Percentiles rank a stretch among this genome's conserved stretches.
phyloP scores from a whole-genome alignment of 2,113 vertebrate species.

The Callopanchax toddi region DNA sequence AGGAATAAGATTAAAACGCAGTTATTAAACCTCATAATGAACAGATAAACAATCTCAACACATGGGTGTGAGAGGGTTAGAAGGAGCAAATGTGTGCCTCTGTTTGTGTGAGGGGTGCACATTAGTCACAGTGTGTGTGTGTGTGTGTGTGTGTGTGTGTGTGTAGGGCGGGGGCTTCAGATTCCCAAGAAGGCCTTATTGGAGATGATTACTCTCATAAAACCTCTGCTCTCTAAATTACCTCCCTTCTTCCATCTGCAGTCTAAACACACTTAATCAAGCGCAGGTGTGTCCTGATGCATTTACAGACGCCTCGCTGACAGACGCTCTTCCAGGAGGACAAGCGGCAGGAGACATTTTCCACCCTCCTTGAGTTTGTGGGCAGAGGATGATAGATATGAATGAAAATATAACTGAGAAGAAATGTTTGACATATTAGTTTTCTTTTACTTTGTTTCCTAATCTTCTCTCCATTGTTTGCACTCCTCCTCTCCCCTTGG shows the following conservation, averaged over 20 bases:
- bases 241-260: constrained; percentile 62
- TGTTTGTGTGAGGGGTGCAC: constrained; percentile 47
- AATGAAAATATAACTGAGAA: constrained; percentile 46
- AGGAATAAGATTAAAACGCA: constrained; percentile 73
- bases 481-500: constrained; percentile 11
- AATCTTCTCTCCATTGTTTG: constrained; percentile 26
- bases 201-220: constrained; percentile 81
- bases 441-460: constrained; percentile 44
- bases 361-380: constrained; percentile 17
- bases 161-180: constrained; percentile 62
- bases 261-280: constrained; percentile 80
- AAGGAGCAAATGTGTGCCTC: constrained; percentile 39
- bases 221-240: constrained; percentile 79
- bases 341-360: constrained; percentile 25
- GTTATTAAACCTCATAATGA: constrained; percentile 69
- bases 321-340: constrained; percentile 35
- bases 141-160: constrained; percentile 41
- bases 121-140: constrained; percentile 44
- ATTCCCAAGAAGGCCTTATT: constrained; percentile 75
- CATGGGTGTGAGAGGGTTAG: constrained; percentile 25
- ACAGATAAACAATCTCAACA: constrained; percentile 53
- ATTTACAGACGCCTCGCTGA: constrained; percentile 63
- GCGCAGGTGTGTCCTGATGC: constrained; percentile 72
- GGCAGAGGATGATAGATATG: constrained; percentile 26
- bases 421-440: constrained; percentile 43